Conservation (phyloP, 2,113 vertebrate genomes). For the Microtus ochrogaster region DNA sequence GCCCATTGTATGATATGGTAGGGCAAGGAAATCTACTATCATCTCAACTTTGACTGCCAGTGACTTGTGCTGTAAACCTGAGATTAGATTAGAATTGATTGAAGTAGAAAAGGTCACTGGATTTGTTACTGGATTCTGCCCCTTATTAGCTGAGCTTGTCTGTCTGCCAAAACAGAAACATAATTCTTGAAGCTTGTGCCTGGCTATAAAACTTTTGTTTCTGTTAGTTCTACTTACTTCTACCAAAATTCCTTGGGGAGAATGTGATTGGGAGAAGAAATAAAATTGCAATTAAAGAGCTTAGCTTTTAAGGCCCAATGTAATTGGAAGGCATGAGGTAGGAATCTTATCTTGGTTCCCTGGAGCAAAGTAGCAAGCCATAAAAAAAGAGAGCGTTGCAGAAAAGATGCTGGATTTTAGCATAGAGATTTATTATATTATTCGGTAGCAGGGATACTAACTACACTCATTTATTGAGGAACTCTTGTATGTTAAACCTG, state of each 20-base stretch:
- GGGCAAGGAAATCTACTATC: background rate
- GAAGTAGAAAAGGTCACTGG: background rate
- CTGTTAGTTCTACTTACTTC: constrained; percentile 3
- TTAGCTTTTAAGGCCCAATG: constrained; percentile 47
- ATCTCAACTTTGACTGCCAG: background rate
- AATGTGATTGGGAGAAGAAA: constrained; percentile 45
- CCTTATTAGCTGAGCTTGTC: background rate
- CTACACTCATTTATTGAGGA: background rate
- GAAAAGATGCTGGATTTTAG: background rate
- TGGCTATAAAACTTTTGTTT: background rate
- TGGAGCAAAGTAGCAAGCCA: background rate
- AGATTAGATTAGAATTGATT: constrained; percentile 26
- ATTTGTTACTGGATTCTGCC: background rate
- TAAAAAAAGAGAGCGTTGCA: background rate
- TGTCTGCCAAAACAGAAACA: background rate
- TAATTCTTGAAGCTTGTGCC: background rate
- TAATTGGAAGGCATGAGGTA: constrained; percentile 24
- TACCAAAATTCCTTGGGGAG: background rate
- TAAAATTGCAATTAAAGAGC: constrained; percentile 28
- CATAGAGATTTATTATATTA: background rate
- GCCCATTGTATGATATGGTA: background rate
- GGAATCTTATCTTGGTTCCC: constrained; percentile 19
- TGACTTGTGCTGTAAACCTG: background rate
- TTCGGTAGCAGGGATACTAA: background rate
- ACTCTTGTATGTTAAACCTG: background rate